Base-by-base conservation (phyloP, 2,113 vertebrate genomes). In the Pao palembangensis region DNA sequence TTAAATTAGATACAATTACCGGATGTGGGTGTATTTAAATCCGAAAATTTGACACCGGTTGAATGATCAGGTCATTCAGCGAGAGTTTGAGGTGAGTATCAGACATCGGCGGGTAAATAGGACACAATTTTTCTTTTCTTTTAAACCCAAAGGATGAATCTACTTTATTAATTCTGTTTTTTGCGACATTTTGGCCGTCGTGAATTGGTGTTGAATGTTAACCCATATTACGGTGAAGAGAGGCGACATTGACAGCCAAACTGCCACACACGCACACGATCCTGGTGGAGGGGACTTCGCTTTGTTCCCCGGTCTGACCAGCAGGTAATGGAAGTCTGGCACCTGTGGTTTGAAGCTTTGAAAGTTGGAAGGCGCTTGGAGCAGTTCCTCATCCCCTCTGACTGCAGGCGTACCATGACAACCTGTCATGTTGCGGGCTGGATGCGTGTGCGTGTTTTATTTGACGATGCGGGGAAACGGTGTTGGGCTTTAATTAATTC, bases 81-180 rank as follows among this genome's bases (percentile, higher is more conserved):
- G 49, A 68, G 80, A 85, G 80, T 85, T 81, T 67, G 75, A 67
- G 77, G 69, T 65, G 75, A 69, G 75, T 73, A 67, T 47, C 70
- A 77, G 63, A 41, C 56, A 51, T 62, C 73, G 71, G 71, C 56
- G 63, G 75, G 48, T 65, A 64, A 78, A 73, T 51, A 61, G 72
- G 0, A 19, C 2, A 1, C 2, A 55, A 48, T 56, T 8, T 60
- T 8, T 43, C 19, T 6, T 23, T 19, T 44, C 4, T 25, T 42
- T 52, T 6, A 18, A 3, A 20, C 15, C 43, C 18, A 28, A 14
- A 1, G 0, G 8, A 1, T 19, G 28, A 12, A 50, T 58, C 59
- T 3, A 10, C 34, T 38, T 18, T 1, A 10, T 49, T 1, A 62
- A 58, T 57, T 55, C 14, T 16, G 1, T 17, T 38, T 44, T 18